phyloP scores from a whole-genome alignment of 2,797 vertebrate genomes.

The Enteromius trimaculatus region DNA sequence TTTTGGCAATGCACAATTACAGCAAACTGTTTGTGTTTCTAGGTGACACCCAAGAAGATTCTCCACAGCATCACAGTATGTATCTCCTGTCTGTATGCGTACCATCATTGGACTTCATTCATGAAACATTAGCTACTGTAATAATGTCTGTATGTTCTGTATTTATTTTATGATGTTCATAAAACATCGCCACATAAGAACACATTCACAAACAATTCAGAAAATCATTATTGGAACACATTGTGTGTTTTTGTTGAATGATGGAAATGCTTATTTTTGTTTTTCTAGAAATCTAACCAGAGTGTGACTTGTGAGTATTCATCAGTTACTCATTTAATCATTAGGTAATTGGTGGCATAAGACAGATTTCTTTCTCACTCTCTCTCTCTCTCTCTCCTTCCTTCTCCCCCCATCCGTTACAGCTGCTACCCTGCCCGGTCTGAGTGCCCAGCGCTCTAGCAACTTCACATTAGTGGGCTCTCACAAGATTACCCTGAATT shows the following conservation, averaged over 20 bases:
- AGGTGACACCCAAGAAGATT: slow-evolving; percentile 83
- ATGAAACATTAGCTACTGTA: background rate
- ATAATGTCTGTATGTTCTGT: background rate
- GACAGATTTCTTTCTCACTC: background rate
- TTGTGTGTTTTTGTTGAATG: background rate
- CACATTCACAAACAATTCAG: background rate
- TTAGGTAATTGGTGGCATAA: background rate
- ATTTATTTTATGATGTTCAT: background rate
- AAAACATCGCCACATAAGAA: background rate
- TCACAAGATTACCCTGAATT: slow-evolving; percentile 78
- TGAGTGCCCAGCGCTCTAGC: slow-evolving; percentile 74
- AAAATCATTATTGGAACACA: background rate
- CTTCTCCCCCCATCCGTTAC: background rate
- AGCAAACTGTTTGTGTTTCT: slow-evolving; percentile 19
- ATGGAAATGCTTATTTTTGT: background rate
- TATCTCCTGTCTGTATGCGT: background rate
- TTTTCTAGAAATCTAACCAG: slow-evolving; percentile 73
- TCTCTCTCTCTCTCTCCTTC: too few species aligned
- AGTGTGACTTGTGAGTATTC: slow-evolving; percentile 70
- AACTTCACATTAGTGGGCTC: slow-evolving; percentile 83
- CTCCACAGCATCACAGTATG: slow-evolving; percentile 79
- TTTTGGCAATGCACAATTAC: background rate
- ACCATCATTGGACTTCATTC: background rate
- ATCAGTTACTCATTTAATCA: background rate
- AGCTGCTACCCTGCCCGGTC: slow-evolving; percentile 65